Evolutionary conservation across 2,797 vertebrate species (phyloP), one percentile per base, ranked within the genome.

Genomic region (Pseudochirops cupreus): DNA sequence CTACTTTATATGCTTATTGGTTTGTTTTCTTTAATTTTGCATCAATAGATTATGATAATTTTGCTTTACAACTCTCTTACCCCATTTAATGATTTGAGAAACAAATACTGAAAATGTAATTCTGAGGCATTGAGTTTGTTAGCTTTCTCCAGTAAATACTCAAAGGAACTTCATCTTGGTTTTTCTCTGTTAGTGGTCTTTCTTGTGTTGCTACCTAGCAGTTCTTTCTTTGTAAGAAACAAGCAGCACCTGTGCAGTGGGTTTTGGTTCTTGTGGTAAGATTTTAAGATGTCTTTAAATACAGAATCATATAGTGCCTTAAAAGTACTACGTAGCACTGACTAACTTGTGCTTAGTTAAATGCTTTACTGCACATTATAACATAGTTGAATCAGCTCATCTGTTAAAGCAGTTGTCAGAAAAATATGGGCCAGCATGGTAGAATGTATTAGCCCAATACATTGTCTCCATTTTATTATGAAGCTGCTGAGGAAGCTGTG

Each of bases 361-460:
- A 97, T 98, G 97, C 98, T 98, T 98, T 98, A 82, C 94, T 91
- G 97, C 95, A 97, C 97, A 97, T 98, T 97, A 98, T 97, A 98
- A 97, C 96, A 96, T 97, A 96, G 97, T 96, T 95, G 97, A 97
- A 98, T 98, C 98, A 98, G 98, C 98, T 99, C 98, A 99, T 99
- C 99, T 99, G 98, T 99, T 99, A 98, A 99, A 98, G 98, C 98
- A 99, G 98, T 99, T 99, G 99, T 99, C 99, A 99, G 99, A 98
- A 99, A 98, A 99, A 99, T 99, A 98, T 99, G 99, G 98, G 98
- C 98, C 98, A 98, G 98, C 98, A 98, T 98, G 98, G 98, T 99
- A 99, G 98, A 98, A 99, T 99, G 99, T 99, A 99, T 99, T 99
- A 99, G 99, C 99, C 99, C 99, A 99, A 99, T 99, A 99, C 99